Conservation (phyloP, 2,797 vertebrate species). For the Oreortyx pictus region DNA sequence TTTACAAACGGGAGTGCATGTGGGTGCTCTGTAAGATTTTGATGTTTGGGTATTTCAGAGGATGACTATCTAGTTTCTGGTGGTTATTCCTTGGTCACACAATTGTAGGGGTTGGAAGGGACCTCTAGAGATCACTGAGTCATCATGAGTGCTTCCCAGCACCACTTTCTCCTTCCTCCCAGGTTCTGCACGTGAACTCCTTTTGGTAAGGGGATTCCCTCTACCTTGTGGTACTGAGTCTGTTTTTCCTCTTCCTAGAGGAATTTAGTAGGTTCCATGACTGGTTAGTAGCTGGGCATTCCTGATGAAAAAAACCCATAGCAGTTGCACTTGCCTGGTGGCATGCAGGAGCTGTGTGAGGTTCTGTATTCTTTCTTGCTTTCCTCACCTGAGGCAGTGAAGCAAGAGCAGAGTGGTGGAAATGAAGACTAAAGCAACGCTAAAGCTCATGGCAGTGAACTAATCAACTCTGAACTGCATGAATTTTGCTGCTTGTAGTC, state of each 20-base stretch:
- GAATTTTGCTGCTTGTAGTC: not conserved
- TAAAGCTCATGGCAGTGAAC: not conserved
- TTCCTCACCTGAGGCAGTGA: not conserved
- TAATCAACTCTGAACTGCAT: fast-evolving
- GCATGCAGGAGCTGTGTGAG: fast-evolving
- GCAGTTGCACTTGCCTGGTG: not conserved
- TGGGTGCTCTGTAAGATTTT: not conserved
- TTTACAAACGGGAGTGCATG: fast-evolving
- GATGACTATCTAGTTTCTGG: not conserved
- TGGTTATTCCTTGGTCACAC: not conserved
- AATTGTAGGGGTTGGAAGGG: too few relatives aligned
- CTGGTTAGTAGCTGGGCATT: not conserved
- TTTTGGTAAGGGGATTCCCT: not conserved
- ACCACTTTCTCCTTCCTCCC: fast-evolving
- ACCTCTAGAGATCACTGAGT: too few relatives aligned
- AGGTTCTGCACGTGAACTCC: fast-evolving
- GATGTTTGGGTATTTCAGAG: not conserved
- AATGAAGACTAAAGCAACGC: not conserved
- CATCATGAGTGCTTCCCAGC: not conserved
- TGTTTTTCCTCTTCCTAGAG: not conserved
- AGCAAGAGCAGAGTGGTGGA: not conserved
- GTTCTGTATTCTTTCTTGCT: not conserved
- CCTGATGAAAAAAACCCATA: not conserved
- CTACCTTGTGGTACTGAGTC: not conserved
- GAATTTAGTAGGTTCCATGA: not conserved